Conservation (phyloP, 2,797 vertebrate genomes). For the Platalea minor region DNA sequence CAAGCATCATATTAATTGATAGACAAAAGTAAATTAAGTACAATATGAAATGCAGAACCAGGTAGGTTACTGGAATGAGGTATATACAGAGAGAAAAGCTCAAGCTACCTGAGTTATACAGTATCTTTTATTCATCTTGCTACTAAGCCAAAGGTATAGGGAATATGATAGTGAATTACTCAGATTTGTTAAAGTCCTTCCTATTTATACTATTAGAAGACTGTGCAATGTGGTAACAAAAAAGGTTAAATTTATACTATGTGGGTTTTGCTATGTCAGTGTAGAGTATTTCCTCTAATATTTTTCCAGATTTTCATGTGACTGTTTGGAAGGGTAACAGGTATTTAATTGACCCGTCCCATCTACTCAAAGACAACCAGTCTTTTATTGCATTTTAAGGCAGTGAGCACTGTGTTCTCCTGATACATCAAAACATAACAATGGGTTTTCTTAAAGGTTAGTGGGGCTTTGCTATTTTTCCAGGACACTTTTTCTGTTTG, state of each 20-base stretch:
- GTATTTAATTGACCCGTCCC: not conserved
- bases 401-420: not conserved
- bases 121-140: not conserved
- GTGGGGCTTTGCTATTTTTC: fast-evolving
- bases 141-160: not conserved
- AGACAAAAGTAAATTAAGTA: not conserved
- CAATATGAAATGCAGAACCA: not conserved
- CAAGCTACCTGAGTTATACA: not conserved
- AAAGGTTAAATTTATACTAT: not conserved
- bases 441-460: fast-evolving
- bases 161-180: not conserved
- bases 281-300: not conserved
- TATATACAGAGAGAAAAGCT: not conserved
- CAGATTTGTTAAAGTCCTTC: not conserved
- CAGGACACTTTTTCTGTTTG: not conserved
- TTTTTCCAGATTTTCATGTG: not conserved
- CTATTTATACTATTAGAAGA: not conserved
- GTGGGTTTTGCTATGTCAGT: not conserved
- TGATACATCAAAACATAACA: not conserved
- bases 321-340: not conserved
- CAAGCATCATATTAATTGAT: not conserved
- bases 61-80: not conserved
- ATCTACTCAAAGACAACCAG: not conserved
- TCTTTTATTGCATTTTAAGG: not conserved
- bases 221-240: not conserved